Base-by-base conservation (phyloP, 2,888 invertebrate species). In the Melanchra persicariae region DNA sequence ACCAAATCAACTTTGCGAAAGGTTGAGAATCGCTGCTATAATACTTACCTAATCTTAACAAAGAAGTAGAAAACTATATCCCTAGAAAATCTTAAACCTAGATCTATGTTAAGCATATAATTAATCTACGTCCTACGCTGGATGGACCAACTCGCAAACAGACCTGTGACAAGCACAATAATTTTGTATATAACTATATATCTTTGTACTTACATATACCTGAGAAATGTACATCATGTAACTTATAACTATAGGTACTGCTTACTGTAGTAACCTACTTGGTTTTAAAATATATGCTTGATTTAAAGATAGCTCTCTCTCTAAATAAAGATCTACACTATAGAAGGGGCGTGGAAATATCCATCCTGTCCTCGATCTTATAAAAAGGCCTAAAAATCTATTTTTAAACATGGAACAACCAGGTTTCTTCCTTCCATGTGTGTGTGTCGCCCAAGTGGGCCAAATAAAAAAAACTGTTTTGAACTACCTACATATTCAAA, bases 141-240 rank as follows among this genome's bases (percentile, higher is more conserved):
- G 84, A 82, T 88, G 93, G 94, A 92, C 92, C 90, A 93, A 86
- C 81, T 88, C 74, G 84, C 89, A 87, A 92, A 91, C 88, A 91
- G 83, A 94, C 90, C 95, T 95, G 95, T 96, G 96, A 96, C 96
- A 88, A 87, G 88, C 90, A 96, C 95, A 95, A 95, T 95, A 96
- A 96, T 91, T 93, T 94, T 94, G 94, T 94, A 94, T 78, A 93
- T 93, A 80, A 72, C 58, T 77, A 77, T 86, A 77, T 85, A 84
- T 87, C 74, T 85, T 84, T 87, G 84, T 87, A 87, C 74, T 82
- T 84, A 84, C 85, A 22, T 88, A 88, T 90, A 89, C 88, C 89
- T 90, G 87, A 89, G 86, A 82, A 87, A 89, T 89, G 87, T 90
- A 90, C 89, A 91, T 80, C 68, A 73, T 73, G 57, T 75, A 75